A percentile compares a stretch with the other conserved stretches of the same genome.
phyloP scores from a whole-genome alignment of 1,140 invertebrate species.

The Drosophila rufa region DNA sequence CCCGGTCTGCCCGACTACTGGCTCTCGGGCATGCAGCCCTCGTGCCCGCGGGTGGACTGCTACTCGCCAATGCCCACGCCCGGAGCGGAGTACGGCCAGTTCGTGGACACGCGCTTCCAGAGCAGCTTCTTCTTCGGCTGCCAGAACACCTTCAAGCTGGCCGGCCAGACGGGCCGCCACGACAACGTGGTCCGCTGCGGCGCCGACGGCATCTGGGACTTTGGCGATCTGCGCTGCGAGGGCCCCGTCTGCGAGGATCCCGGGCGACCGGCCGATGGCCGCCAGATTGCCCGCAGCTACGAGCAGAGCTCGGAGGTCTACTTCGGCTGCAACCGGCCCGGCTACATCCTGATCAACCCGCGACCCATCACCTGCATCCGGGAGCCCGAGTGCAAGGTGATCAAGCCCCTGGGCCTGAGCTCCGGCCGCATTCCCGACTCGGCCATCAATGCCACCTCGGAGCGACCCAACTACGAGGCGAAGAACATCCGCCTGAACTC shows the following conservation, averaged over 20 bases:
- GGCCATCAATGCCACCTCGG: conserved; percentile 98
- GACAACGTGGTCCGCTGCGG: conserved; percentile 97
- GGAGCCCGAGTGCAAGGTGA: conserved; percentile 97
- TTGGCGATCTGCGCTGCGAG: conserved; percentile 97
- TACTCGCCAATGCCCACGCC: conserved; percentile 94
- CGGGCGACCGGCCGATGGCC: conserved; percentile 95
- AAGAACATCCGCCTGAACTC: conserved; percentile 96
- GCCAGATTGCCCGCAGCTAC: conserved; percentile 95
- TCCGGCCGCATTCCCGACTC: conserved; percentile 97
- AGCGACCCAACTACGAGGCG: conserved; percentile 96
- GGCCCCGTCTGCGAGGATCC: conserved; percentile 98
- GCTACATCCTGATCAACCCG: conserved; percentile 96
- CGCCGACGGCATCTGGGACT: conserved; percentile 97
- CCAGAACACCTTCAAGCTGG: conserved; percentile 97
- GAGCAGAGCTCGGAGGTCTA: conserved; percentile 96
- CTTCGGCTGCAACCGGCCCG: conserved; percentile 95
- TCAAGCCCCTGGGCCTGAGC: conserved; percentile 95
- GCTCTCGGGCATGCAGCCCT: conserved; percentile 94
- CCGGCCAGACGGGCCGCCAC: conserved; percentile 95
- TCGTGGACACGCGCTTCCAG: conserved; percentile 94
- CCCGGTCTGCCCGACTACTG: conserved; percentile 95
- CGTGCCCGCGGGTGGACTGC: conserved; percentile 95
- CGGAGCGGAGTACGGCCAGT: conserved; percentile 96
- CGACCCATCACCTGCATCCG: conserved; percentile 95
- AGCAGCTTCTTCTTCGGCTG: conserved; percentile 98